Conservation (phyloP, 2,113 vertebrate species). For the Piprites chloris region DNA sequence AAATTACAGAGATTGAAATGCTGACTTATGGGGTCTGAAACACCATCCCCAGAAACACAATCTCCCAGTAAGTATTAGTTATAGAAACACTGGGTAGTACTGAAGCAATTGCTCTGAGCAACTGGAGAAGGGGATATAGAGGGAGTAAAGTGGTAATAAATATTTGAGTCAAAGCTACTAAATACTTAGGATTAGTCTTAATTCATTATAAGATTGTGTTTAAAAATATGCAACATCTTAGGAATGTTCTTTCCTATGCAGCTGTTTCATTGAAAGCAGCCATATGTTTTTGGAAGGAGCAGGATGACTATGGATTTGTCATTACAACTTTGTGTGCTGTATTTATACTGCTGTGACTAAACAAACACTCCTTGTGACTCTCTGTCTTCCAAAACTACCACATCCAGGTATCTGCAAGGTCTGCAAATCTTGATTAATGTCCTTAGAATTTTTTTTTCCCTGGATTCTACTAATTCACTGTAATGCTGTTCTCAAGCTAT, state of each 20-base stretch:
- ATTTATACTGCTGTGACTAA: neutral
- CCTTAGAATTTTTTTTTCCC: neutral
- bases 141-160: neutral
- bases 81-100: neutral
- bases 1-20: conserved; percentile 1
- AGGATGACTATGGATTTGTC: neutral
- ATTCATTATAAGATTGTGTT: neutral
- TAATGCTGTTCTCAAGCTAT: neutral
- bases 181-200: neutral
- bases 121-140: neutral
- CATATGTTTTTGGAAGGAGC: neutral
- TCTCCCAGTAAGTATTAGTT: neutral
- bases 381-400: neutral
- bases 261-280: neutral
- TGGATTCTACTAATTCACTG: neutral
- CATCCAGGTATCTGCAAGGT: neutral
- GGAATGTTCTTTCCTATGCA: neutral
- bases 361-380: neutral
- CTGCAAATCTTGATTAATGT: neutral
- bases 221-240: neutral
- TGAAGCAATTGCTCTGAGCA: neutral
- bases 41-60: neutral
- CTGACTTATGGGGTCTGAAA: neutral
- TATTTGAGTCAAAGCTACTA: neutral
- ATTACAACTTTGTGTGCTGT: neutral